Evolutionary conservation across 1,140 invertebrate species (phyloP).

Genomic region (Musca vetustissima): DNA sequence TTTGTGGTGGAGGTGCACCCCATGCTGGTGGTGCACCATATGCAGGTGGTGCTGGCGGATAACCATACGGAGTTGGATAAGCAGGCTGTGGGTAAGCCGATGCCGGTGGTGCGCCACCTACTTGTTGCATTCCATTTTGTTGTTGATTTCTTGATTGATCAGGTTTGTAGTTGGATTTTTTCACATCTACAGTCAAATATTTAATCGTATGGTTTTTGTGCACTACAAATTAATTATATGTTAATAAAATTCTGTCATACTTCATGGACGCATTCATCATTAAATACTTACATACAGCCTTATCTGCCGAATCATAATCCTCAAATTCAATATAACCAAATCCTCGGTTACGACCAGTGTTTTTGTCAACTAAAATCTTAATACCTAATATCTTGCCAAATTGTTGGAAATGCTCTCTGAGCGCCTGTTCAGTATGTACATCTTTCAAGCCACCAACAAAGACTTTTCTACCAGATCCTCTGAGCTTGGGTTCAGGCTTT

Average conservation of each 20-base stretch:
- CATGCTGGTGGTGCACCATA: slow-evolving; percentile 15
- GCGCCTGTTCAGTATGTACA: slow-evolving; percentile 81
- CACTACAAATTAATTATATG: slow-evolving; percentile 51
- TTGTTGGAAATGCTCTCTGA: slow-evolving; percentile 79
- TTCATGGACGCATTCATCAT: no score
- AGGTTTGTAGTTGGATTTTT: slow-evolving; percentile 72
- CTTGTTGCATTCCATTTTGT: neutral
- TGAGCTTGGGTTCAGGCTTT: slow-evolving; percentile 82
- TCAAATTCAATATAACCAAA: slow-evolving; percentile 96
- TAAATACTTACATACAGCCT: slow-evolving; percentile 58
- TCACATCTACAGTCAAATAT: slow-evolving; percentile 74
- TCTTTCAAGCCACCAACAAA: slow-evolving; percentile 92
- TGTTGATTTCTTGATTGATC: slow-evolving; percentile 60
- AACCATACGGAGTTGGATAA: slow-evolving; percentile 32
- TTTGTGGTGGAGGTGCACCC: neutral
- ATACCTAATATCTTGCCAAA: slow-evolving; percentile 82
- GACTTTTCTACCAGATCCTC: slow-evolving; percentile 91
- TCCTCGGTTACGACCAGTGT: slow-evolving; percentile 86
- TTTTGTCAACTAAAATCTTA: slow-evolving; percentile 88
- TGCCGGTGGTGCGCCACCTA: slow-evolving; percentile 33
- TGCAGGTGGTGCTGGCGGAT: slow-evolving; percentile 16
- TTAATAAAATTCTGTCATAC: no score
- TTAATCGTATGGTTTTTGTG: slow-evolving; percentile 73
- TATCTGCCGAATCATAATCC: slow-evolving; percentile 92
- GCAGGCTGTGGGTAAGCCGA: slow-evolving; percentile 26